Percentiles rank a stretch among this genome's conserved stretches.
These are phyloP conservation scores for Rhombomys opimus DNA, from an alignment of 2,113 vertebrate genomes.

Conservation along the genomic window DNA sequence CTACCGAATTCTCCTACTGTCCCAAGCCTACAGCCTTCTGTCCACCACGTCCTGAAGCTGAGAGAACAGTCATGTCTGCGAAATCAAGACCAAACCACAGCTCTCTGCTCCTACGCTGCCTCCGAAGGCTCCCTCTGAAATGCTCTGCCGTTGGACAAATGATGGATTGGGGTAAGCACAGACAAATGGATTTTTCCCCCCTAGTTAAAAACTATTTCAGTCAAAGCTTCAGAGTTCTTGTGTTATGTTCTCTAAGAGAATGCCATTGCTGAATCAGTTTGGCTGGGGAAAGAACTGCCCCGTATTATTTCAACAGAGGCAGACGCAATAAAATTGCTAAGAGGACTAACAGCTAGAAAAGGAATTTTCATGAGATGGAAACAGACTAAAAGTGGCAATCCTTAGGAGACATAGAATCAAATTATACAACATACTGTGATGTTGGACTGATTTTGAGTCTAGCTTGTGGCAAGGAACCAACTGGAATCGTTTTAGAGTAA, in stretches of 20 bases:
- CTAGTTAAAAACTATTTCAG: background rate
- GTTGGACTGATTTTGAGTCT: background rate
- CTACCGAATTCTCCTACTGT: background rate
- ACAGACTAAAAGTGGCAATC: conserved; percentile 2
- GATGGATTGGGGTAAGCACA: background rate
- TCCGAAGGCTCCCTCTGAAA: background rate
- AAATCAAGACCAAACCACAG: background rate
- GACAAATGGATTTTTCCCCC: background rate
- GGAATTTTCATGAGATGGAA: conserved; percentile 46
- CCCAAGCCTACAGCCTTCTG: background rate
- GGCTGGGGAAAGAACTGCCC: background rate
- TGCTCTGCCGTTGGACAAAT: background rate
- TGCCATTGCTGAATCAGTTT: conserved; percentile 3
- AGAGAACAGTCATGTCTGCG: background rate
- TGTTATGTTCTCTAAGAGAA: background rate
- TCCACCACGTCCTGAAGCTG: background rate
- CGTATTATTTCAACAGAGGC: conserved; percentile 19
- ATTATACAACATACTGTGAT: background rate
- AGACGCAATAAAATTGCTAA: background rate
- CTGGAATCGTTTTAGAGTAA: conserved; percentile 24
- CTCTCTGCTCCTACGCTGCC: background rate
- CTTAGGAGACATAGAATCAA: conserved; percentile 36
- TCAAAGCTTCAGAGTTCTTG: background rate
- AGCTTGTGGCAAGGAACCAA: conserved; percentile 37
- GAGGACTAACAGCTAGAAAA: conserved; percentile 42